Evolutionary conservation across 2,888 invertebrate genomes (phyloP).

Genomic region (Stenchaetothrips biformis): DNA sequence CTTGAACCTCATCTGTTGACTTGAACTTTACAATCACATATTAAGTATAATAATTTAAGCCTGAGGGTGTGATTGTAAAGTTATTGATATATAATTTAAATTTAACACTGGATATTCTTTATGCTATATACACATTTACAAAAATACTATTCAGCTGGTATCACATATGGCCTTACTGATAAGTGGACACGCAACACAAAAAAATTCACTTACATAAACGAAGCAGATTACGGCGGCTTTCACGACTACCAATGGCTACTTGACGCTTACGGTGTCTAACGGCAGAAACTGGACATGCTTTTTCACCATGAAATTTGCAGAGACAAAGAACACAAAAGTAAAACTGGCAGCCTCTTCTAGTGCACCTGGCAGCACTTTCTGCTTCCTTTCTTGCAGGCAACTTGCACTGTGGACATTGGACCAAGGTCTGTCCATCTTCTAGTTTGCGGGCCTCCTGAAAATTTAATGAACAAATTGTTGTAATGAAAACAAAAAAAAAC

Average conservation of each 20-base stretch:
- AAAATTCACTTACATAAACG: constrained; percentile 28
- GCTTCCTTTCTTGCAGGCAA: constrained; percentile 39
- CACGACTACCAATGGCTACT: constrained; percentile 29
- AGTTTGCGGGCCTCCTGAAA: constrained; percentile 39
- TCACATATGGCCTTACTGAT: too few species aligned
- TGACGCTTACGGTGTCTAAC: constrained; percentile 6
- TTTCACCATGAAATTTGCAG: constrained; percentile 32
- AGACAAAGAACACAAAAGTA: constrained; percentile 38
- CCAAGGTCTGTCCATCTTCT: constrained; percentile 39
- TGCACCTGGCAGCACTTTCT: constrained; percentile 35
- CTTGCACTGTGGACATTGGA: constrained; percentile 41
- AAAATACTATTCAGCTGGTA: too few species aligned
- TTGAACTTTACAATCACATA: not conserved
- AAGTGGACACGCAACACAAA: not conserved
- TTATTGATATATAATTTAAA: not conserved
- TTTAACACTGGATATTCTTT: too few species aligned
- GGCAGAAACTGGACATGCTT: constrained; percentile 29
- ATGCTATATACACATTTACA: too few species aligned
- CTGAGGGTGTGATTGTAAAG: not conserved
- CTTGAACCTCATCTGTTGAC: not conserved
- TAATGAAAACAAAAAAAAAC: not conserved
- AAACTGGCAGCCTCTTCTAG: constrained; percentile 37
- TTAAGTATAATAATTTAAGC: not conserved
- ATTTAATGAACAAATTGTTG: constrained; percentile 21
- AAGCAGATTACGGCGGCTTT: constrained; percentile 30